phyloP scores from a whole-genome alignment of 2,888 invertebrate genomes.

The Emmelina monodactyla region DNA sequence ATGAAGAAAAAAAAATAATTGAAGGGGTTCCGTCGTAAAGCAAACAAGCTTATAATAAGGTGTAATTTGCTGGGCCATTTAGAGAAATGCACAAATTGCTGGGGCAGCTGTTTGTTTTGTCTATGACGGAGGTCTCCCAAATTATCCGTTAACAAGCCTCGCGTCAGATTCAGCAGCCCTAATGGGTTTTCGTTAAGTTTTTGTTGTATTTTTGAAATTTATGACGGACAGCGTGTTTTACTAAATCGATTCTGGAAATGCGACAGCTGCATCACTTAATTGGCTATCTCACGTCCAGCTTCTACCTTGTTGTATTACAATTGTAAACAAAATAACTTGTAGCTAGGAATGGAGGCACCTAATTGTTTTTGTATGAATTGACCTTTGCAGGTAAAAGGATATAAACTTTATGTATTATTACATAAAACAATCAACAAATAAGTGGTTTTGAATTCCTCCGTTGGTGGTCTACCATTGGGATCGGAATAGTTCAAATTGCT shows the following conservation, averaged over 20 bases:
- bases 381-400: too few species aligned
- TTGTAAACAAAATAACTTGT: too few species aligned
- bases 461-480: too few species aligned
- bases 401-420: too few species aligned
- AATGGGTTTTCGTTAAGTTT: constrained; percentile 65
- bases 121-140: constrained; percentile 63
- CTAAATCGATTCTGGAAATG: constrained; percentile 40
- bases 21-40: constrained; percentile 64
- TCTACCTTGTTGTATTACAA: too few species aligned
- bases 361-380: too few species aligned
- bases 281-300: too few species aligned
- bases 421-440: too few species aligned
- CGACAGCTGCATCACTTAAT: constrained; percentile 54
- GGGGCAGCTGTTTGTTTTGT: constrained; percentile 65
- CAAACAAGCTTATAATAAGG: constrained; percentile 68
- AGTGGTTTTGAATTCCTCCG: too few species aligned
- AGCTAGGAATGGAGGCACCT: too few species aligned
- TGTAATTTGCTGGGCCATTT: constrained; percentile 65
- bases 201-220: constrained; percentile 57
- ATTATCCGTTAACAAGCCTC: constrained; percentile 64
- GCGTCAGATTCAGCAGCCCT: constrained; percentile 67
- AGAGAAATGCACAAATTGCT: constrained; percentile 65
- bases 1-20: constrained; percentile 62
- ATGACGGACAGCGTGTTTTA: constrained; percentile 52
- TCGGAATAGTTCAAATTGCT: too few species aligned